Percentiles rank a stretch among this genome's conserved stretches.
Evolutionary conservation across 2,113 vertebrate species (phyloP).

Genomic region (Sigmodon hispidus): DNA sequence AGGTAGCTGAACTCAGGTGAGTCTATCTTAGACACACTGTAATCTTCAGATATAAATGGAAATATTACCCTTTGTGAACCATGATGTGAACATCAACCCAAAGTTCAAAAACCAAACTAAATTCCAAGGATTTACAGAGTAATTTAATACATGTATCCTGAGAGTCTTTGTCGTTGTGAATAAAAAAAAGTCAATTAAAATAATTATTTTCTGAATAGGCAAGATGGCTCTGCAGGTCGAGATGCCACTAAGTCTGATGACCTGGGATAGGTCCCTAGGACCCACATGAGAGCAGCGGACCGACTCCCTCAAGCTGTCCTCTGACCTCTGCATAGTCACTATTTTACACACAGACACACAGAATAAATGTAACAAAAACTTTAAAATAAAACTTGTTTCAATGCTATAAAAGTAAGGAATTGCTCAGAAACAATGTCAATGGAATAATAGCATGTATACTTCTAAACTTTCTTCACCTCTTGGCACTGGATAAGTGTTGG

Average conservation of each 20-base stretch:
- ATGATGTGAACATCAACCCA: not conserved
- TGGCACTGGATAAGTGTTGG: not conserved
- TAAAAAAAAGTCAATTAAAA: slow-evolving; percentile 21
- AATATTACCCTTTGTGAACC: not conserved
- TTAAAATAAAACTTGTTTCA: not conserved
- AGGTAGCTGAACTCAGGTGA: not conserved
- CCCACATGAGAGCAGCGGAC: not conserved
- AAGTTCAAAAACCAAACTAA: slow-evolving; percentile 29
- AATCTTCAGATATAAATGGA: not conserved
- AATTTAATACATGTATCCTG: not conserved
- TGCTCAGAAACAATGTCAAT: not conserved
- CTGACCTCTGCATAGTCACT: not conserved
- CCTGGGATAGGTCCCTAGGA: not conserved
- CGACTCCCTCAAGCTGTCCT: not conserved
- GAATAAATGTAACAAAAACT: not conserved
- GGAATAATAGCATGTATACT: not conserved
- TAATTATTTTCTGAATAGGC: not conserved
- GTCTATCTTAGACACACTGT: not conserved
- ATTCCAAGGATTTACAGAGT: not conserved
- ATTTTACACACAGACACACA: too few relatives aligned
- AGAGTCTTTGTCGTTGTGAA: not conserved
- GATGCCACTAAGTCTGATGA: not conserved
- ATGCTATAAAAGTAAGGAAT: slow-evolving; percentile 5
- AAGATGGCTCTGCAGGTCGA: not conserved
- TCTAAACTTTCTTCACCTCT: not conserved